Evolutionary conservation across 30 jellyfish, hydroid and myxozoan species (phyloP), one percentile per base, ranked within the genome.

Genomic region (Cassiopea andromeda): DNA sequence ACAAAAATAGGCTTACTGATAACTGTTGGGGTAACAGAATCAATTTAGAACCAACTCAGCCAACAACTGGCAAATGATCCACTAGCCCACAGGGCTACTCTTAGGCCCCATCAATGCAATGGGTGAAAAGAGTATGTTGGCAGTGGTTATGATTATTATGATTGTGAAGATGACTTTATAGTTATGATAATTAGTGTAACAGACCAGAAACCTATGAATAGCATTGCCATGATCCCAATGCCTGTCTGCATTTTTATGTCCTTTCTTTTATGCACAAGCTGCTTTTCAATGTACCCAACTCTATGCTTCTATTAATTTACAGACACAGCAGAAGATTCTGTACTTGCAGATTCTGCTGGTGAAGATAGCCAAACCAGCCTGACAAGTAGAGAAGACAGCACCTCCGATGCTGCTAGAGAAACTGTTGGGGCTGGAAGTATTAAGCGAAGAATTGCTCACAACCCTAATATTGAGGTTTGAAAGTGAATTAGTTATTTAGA

Each of bases 381-480:
- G 44, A 57, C 91, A 18, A 44, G 5, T 18, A 69, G 59, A 16
- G 92, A 79, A 17, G 89, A 46, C 5, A 16, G 87, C 68, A 15
- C 45, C 73, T 47, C 49, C 17, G 44, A 38, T 67, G 27, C 80
- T 10, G 73, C 66, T 48, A 94, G 48, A 46, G 95, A 70, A 54
- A 90, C 97, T 1, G 94, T 84, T 54, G 98, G 97, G 14, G 89
- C 72, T 73, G 98, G 94, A 12, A 92, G 97, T 74, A 48, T 90
- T 67, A 95, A 91, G 75, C 87, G 84, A 71, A 49, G 99, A 57
- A 83, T 90, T 27, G 99, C 99, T 2, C 99, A 95, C 77, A 78
- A 72, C 10, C 82, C 91, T 2, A 68, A 67, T 27, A 66, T 60
- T 57, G 94, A 91, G 94, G 97, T 91, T 54, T 43, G 94, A 44